Evolutionary conservation across 2,888 invertebrate species (phyloP).

Genomic region (Microdon myrmicae): DNA sequence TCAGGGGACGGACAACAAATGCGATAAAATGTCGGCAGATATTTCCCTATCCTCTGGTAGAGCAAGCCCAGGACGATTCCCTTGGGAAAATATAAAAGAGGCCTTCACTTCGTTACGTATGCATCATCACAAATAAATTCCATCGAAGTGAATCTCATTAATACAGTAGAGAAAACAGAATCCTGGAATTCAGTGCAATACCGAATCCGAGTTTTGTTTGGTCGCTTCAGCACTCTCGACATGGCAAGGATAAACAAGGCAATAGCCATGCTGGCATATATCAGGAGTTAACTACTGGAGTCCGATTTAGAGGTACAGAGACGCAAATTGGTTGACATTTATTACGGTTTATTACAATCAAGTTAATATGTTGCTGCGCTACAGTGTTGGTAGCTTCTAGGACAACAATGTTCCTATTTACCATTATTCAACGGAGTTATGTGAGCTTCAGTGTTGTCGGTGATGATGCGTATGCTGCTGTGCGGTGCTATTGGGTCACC

Average conservation of each 20-base stretch:
- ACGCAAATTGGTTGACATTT: slow-evolving; percentile 49
- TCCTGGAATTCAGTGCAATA: background rate
- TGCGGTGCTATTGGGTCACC: background rate
- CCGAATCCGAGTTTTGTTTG: slow-evolving; percentile 2
- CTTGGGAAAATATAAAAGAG: background rate
- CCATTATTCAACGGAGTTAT: slow-evolving; percentile 31
- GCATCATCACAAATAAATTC: slow-evolving; percentile 45
- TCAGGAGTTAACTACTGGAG: slow-evolving; percentile 26
- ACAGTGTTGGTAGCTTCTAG: background rate
- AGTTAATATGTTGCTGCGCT: slow-evolving; percentile 28
- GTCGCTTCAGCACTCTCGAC: too few relatives aligned
- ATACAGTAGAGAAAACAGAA: slow-evolving; percentile 10
- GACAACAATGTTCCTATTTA: slow-evolving; percentile 22
- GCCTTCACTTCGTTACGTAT: slow-evolving; percentile 39
- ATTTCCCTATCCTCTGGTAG: slow-evolving; percentile 13
- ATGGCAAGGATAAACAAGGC: too few relatives aligned
- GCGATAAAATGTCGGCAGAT: slow-evolving; percentile 13
- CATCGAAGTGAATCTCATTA: slow-evolving; percentile 47
- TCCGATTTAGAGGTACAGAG: slow-evolving; percentile 24
- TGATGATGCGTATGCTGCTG: too few relatives aligned
- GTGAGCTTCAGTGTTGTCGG: too few relatives aligned
- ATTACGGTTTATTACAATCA: slow-evolving; percentile 48
- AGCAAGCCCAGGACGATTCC: slow-evolving; percentile 14
- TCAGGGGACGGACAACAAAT: background rate
- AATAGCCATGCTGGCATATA: too few relatives aligned